Evolutionary conservation across 92 coral and sea anemone species (phyloP).

Genomic region (Nematostella vectensis): DNA sequence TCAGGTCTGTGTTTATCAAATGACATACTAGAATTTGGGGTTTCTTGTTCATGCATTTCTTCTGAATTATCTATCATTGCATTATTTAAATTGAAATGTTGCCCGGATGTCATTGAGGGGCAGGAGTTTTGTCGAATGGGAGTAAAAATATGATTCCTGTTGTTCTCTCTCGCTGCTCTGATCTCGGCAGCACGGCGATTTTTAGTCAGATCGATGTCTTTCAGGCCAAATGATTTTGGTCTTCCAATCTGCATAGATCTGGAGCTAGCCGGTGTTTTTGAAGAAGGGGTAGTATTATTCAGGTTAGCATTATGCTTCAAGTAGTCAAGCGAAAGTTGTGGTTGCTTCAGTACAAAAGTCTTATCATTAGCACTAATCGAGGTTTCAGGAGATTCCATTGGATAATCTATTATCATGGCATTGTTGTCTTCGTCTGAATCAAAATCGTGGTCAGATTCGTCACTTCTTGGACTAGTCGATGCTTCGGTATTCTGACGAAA

Average conservation of each 20-base stretch:
- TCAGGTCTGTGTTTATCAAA: no score
- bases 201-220: constrained; percentile 53
- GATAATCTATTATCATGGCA: constrained; percentile 21
- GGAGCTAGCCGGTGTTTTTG: constrained; percentile 15
- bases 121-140: constrained; percentile 27
- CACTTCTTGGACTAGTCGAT: constrained; percentile 36
- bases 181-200: constrained; percentile 46
- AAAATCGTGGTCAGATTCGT: constrained; percentile 30
- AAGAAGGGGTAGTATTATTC: no score
- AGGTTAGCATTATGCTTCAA: no score
- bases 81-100: no score
- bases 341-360: constrained; percentile 5
- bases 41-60: background rate
- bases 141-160: constrained; percentile 19
- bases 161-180: constrained; percentile 53
- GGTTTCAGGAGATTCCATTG: background rate
- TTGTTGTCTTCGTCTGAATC: constrained; percentile 53
- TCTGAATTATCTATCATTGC: background rate
- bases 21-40: background rate
- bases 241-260: constrained; percentile 55
- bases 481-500: background rate
- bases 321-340: constrained; percentile 14
- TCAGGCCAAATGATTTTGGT: constrained; percentile 53
- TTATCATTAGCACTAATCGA: background rate
- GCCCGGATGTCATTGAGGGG: no score